Conservation (phyloP, 2,888 invertebrate species). For the Aphodius sticticus region DNA sequence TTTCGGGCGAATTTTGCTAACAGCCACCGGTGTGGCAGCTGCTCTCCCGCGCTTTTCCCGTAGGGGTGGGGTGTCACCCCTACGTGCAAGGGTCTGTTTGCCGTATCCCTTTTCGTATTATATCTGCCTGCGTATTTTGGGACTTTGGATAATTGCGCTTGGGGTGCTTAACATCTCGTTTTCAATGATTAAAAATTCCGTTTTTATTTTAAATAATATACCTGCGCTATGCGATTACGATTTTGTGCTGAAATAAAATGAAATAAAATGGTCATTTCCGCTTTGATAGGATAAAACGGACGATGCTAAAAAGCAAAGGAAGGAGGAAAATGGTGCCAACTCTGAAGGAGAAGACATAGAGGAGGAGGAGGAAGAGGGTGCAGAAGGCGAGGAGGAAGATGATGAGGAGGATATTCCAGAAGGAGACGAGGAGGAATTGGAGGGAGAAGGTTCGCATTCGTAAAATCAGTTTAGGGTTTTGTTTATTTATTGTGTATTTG, state of each 20-base stretch:
- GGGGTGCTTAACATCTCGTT: background rate
- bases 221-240: background rate
- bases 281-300: slow-evolving; percentile 72
- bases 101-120: slow-evolving; percentile 26
- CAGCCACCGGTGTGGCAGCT: slow-evolving; percentile 26
- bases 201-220: background rate
- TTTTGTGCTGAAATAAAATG: background rate
- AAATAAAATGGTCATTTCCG: slow-evolving; percentile 8
- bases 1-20: slow-evolving; percentile 10
- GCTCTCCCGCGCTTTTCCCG: slow-evolving; percentile 38
- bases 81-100: slow-evolving; percentile 31
- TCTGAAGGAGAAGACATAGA: slow-evolving; percentile 69
- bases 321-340: slow-evolving; percentile 79
- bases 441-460: slow-evolving; percentile 56
- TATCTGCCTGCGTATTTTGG: background rate
- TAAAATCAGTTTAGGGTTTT: slow-evolving; percentile 15
- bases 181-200: background rate
- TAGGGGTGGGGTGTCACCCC: slow-evolving; percentile 33
- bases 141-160: background rate
- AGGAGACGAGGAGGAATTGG: slow-evolving; percentile 60
- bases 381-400: slow-evolving; percentile 59
- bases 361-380: slow-evolving; percentile 66
- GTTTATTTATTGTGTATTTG: background rate
- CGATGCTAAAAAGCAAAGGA: slow-evolving; percentile 81
- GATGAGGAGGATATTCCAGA: slow-evolving; percentile 60